Evolutionary conservation across 2,888 invertebrate genomes (phyloP).

Genomic region (Sepiola atlantica): DNA sequence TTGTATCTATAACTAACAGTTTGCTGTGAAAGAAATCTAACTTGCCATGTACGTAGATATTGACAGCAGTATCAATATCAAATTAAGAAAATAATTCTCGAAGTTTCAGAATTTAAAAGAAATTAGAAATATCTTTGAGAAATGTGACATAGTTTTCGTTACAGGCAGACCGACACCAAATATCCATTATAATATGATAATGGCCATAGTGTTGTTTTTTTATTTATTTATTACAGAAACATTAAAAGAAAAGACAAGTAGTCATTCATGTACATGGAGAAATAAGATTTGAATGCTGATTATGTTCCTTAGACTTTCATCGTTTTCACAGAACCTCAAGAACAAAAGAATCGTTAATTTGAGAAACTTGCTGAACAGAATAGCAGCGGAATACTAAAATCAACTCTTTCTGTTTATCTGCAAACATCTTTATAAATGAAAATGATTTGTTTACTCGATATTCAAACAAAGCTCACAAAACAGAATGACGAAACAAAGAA

Average conservation of each 20-base stretch:
- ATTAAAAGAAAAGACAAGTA: not conserved
- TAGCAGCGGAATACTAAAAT: not conserved
- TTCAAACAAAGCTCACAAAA: conserved; percentile 12
- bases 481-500: not conserved
- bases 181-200: not conserved
- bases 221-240: not conserved
- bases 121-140: too few species aligned
- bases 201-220: not conserved
- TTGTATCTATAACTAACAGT: too few species aligned
- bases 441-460: not conserved
- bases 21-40: too few species aligned
- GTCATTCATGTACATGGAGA: not conserved
- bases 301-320: not conserved
- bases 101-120: too few species aligned
- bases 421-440: not conserved
- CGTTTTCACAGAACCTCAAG: not conserved
- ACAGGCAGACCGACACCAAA: too few species aligned
- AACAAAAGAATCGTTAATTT: not conserved
- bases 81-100: too few species aligned
- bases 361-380: not conserved
- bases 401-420: not conserved
- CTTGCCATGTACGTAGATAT: too few species aligned
- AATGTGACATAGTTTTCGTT: too few species aligned
- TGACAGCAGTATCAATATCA: too few species aligned
- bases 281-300: not conserved